Base-by-base conservation (phyloP, 2,797 vertebrate species). In the Smutsia gigantea region DNA sequence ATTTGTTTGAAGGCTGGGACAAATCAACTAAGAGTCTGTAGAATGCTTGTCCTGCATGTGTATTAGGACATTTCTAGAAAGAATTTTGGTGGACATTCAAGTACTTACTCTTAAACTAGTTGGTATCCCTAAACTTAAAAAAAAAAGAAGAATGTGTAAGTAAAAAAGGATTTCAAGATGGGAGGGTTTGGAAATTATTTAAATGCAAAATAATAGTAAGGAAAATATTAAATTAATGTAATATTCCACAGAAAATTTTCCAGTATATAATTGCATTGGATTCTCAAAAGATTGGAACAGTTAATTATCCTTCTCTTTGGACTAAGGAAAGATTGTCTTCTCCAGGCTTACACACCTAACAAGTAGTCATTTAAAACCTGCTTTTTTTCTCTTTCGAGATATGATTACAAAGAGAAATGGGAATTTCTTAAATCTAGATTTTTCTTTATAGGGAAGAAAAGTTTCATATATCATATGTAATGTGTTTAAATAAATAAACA, bases 401-500 rank as follows among this genome's bases (percentile, higher is more conserved):
- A 90, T 1, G 3, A 90, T 69, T 27, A 90, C 2, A 90, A 68
- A 69, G 6, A 77, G 14, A 90, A 2, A 88, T 42, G n/a, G 19
- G 12, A 1, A 31, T 27, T 87, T 93, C 46, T 68, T 13, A 83
- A 83, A 81, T 78, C 15, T 29, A 79, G 21, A n/a, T 49, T 71
- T 31, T 72, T 63, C 93, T 90, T 49, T 21, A 18, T 85, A 51
- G 21, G 15, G 15, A 71, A 11, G 59, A 86, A 95, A 85, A 3
- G 7, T 71, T 68, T n/a, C 42, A 89, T 71, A 42, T 7, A 75
- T 93, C 49, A 95, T 68, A 93, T 46, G 2, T 37, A 95, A 71
- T 59, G 27, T 31, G 18, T 92, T 82, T 61, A 72, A 68, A 90
- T 74, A 89, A 96, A 87, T 69, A 78, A 68, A 68, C 8, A 57